These are phyloP conservation scores for Agonopterix alstromeriana DNA, from an alignment of 2,888 invertebrate species.

Conservation along the genomic window DNA sequence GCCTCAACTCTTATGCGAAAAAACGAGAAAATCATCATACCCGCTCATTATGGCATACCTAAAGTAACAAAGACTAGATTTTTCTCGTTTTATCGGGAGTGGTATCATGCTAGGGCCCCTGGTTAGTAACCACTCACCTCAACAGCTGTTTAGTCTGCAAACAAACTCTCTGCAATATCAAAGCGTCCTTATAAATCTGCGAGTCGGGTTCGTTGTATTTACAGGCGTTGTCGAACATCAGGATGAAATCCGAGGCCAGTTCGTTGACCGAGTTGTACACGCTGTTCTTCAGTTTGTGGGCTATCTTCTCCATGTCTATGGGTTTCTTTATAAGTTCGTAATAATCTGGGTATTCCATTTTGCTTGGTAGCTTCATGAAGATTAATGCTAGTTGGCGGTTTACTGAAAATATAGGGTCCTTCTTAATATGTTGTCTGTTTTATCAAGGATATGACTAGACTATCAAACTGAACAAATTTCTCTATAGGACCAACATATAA, in stretches of 20 bases:
- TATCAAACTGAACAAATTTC: too few relatives aligned
- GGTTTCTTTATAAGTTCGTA: constrained; percentile 98
- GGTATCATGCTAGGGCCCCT: too few relatives aligned
- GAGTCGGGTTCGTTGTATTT: constrained; percentile 98
- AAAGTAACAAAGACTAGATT: too few relatives aligned
- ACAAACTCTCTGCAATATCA: constrained; percentile 93
- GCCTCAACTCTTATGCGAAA: too few relatives aligned
- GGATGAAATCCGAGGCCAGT: constrained; percentile 89
- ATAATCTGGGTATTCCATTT: constrained; percentile 96
- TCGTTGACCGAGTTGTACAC: constrained; percentile 90
- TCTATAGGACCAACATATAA: too few relatives aligned
- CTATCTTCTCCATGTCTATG: constrained; percentile 96
- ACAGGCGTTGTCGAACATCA: constrained; percentile 98
- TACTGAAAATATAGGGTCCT: constrained; percentile 78
- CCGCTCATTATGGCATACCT: too few relatives aligned
- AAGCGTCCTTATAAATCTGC: constrained; percentile 97
- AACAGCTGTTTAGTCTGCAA: constrained; percentile 94
- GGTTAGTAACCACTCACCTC: constrained; percentile 63
- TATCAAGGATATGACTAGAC: too few relatives aligned
- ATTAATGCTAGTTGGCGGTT: constrained; percentile 94
- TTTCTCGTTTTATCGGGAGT: too few relatives aligned
- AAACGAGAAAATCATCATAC: too few relatives aligned
- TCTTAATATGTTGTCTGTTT: too few relatives aligned
- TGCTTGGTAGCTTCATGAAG: constrained; percentile 96
- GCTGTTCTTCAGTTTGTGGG: constrained; percentile 87